Conservation (phyloP, 2,888 invertebrate genomes). For the Saturnia pavonia region DNA sequence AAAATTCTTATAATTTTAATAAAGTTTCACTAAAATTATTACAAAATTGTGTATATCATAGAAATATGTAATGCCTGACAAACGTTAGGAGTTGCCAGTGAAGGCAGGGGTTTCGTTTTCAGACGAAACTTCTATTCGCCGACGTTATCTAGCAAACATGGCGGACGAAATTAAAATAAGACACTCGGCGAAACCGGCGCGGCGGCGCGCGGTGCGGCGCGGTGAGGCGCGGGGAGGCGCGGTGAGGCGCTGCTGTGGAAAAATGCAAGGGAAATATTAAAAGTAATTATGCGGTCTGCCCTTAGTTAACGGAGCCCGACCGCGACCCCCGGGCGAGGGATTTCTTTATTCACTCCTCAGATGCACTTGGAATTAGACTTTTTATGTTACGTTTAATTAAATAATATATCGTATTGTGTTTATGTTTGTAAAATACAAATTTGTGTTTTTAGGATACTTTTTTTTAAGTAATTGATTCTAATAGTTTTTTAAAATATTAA, state of each 20-base stretch:
- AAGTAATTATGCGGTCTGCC: conserved; percentile 10
- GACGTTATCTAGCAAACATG: conserved; percentile 20
- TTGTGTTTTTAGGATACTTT: too few relatives aligned
- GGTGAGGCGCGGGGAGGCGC: not conserved
- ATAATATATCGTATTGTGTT: not conserved
- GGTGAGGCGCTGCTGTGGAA: not conserved
- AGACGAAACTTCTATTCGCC: conserved; percentile 16
- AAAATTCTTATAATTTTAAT: too few relatives aligned
- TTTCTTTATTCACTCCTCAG: conserved; percentile 1
- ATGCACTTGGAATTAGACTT: not conserved
- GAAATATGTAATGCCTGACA: not conserved
- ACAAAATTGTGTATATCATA: too few relatives aligned
- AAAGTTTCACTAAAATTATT: too few relatives aligned
- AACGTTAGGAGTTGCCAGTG: not conserved
- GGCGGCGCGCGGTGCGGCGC: not conserved
- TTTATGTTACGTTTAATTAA: not conserved
- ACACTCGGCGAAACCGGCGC: conserved; percentile 15
- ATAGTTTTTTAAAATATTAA: too few relatives aligned
- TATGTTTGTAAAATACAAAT: not conserved
- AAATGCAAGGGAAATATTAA: conserved; percentile 12
- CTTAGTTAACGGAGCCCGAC: not conserved
- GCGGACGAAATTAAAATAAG: conserved; percentile 21
- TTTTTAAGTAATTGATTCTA: too few relatives aligned
- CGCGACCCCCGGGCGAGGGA: not conserved
- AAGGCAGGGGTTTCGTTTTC: conserved; percentile 17